Evolutionary conservation across 1,140 invertebrate species (phyloP), one percentile per base, ranked within the genome.

Genomic region (Zaprionus nigranus): DNA sequence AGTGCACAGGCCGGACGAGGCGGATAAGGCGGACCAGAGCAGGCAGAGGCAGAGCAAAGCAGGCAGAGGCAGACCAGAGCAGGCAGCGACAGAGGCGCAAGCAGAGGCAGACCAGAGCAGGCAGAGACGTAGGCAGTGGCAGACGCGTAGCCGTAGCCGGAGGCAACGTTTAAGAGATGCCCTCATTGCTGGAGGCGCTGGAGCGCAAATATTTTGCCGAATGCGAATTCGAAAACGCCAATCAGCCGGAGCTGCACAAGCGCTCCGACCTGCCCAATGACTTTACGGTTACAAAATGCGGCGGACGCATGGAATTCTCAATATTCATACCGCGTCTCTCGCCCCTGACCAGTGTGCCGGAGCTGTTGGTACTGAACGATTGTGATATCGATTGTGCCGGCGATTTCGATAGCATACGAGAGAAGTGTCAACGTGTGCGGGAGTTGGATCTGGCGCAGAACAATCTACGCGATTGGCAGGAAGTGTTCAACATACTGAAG

Each of bases 381-480:
- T 97, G 96, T 92, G 96, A 97, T 91, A 98, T 98, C 73, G 96
- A 97, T 73, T 96, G 95, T 72, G 97, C 97, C 51, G 97, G 97
- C n/a, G 96, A 96, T 86, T 95, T 96, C 20, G 94, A 95, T 40
- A 95, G 95, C 59, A 93, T 98, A 24, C 94, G 95, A 36, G 95
- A 95, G 67, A 97, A 98, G 92, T 98, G 97, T 92, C 95, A 95
- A 49, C 95, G 96, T 75, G 97, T 98, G 2, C 95, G 97, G 79
- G 97, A 98, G 93, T 94, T 99, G 53, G 98, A 98, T 91, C 94
- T 99, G 53, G 97, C 97, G 12, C 97, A 98, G 88, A 99, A 99
- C 93, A 96, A 96, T 88, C 93, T 99, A 7, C 95, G 95, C 54
- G 95, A 97, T 81, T 98, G 97, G 97, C 93, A 95, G 75, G 97